Percentiles rank a stretch among this genome's conserved stretches.
Evolutionary conservation across 2,797 vertebrate species (phyloP).

Genomic region (Buceros bicornis): DNA sequence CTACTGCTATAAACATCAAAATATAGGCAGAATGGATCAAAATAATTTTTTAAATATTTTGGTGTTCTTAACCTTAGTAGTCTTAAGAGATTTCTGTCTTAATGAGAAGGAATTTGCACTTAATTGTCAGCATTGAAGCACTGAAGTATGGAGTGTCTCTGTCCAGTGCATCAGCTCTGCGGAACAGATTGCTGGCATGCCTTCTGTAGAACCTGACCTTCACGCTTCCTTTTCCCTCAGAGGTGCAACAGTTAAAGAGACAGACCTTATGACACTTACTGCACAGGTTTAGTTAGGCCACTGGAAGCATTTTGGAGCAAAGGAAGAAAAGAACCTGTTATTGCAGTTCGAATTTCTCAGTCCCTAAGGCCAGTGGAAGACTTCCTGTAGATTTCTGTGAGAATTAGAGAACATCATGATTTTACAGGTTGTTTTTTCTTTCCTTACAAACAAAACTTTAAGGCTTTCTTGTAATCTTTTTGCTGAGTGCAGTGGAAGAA

Average conservation of each 20-base stretch:
- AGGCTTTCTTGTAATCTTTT: not conserved
- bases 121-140: not conserved
- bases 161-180: not conserved
- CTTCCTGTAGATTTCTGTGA: not conserved
- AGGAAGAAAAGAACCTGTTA: not conserved
- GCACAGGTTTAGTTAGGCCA: not conserved
- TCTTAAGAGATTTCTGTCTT: not conserved
- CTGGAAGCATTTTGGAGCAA: not conserved
- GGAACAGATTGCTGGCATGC: not conserved
- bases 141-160: not conserved
- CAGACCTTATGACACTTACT: not conserved
- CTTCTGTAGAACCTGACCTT: not conserved
- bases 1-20: not conserved
- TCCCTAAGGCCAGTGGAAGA: not conserved
- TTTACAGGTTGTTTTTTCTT: not conserved
- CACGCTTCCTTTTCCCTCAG: not conserved
- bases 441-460: not conserved
- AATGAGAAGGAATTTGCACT: not conserved
- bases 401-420: not conserved
- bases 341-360: not conserved
- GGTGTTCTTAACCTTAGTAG: not conserved
- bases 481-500: not conserved
- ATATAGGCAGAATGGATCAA: not conserved
- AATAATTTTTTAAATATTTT: not conserved
- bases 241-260: not conserved